These are phyloP conservation scores for Heliothis peltigera DNA, from an alignment of 2,888 invertebrate species.

Conservation along the genomic window DNA sequence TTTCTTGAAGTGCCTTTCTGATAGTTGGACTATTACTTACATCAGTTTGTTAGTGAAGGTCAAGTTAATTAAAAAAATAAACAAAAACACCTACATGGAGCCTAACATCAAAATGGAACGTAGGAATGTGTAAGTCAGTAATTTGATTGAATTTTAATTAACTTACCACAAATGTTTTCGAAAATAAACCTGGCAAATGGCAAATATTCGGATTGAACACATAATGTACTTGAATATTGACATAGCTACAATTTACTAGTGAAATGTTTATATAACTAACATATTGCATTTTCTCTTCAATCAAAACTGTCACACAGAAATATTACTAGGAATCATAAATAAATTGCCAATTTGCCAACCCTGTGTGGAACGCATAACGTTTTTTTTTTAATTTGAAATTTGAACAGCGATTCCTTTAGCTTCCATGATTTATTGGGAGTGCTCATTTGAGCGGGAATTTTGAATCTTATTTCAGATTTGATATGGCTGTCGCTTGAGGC, in stretches of 20 bases:
- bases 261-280: not conserved
- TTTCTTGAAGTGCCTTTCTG: constrained; percentile 39
- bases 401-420: constrained; percentile 56
- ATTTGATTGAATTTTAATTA: no score
- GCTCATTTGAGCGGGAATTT: constrained; percentile 53
- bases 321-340: constrained; percentile 12
- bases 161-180: no score
- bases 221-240: not conserved
- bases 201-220: not conserved
- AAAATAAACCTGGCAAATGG: not conserved
- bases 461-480: constrained; percentile 53
- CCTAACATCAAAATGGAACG: no score
- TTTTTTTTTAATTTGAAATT: constrained; percentile 65
- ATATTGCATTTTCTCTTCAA: constrained; percentile 2
- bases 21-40: constrained; percentile 17
- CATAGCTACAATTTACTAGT: no score
- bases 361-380: constrained; percentile 59
- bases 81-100: not conserved
- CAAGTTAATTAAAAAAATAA: not conserved
- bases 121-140: no score
- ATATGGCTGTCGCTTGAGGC: constrained; percentile 50
- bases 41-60: not conserved
- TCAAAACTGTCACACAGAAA: not conserved
- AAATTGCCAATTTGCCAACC: constrained; percentile 37
- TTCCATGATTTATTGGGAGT: constrained; percentile 58